These are phyloP conservation scores for Danaus melanippus DNA, from an alignment of 1,140 invertebrate genomes.

Conservation along the genomic window DNA sequence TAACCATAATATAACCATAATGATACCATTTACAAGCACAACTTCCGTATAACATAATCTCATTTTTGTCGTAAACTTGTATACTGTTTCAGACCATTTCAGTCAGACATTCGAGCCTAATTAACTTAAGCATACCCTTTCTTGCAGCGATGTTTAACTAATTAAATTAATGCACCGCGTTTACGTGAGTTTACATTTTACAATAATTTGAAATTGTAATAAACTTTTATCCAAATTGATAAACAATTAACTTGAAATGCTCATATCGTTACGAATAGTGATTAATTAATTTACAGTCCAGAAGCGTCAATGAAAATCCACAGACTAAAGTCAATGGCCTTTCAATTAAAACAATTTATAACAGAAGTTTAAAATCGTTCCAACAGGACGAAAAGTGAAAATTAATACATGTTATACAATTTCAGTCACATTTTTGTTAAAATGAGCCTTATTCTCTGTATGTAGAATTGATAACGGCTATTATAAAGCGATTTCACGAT, in stretches of 20 bases:
- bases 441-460: slow-evolving; percentile 9
- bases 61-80: slow-evolving; percentile 4
- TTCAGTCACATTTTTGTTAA: slow-evolving; percentile 5
- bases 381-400: slow-evolving; percentile 11
- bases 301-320: too few relatives aligned
- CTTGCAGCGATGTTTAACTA: too few relatives aligned
- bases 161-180: too few relatives aligned
- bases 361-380: too few relatives aligned
- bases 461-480: slow-evolving; percentile 7
- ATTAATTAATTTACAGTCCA: slow-evolving; percentile 1
- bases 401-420: slow-evolving; percentile 15
- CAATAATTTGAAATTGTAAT: too few relatives aligned
- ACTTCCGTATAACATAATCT: slow-evolving; percentile 25
- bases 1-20: slow-evolving; percentile 65
- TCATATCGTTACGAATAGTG: not conserved
- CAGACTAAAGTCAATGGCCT: too few relatives aligned
- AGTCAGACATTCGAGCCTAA: not conserved
- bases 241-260: too few relatives aligned
- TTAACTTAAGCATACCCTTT: too few relatives aligned
- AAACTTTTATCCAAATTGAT: too few relatives aligned
- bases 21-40: slow-evolving; percentile 51
- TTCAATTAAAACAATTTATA: too few relatives aligned
- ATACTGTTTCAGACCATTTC: slow-evolving; percentile 1
- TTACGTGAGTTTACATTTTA: too few relatives aligned
- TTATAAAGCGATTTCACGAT: slow-evolving; percentile 14